A percentile compares a stretch with the other conserved stretches of the same genome.
Conservation (phyloP, 2,797 vertebrate genomes). For the Hypotaenidia philippensis region DNA sequence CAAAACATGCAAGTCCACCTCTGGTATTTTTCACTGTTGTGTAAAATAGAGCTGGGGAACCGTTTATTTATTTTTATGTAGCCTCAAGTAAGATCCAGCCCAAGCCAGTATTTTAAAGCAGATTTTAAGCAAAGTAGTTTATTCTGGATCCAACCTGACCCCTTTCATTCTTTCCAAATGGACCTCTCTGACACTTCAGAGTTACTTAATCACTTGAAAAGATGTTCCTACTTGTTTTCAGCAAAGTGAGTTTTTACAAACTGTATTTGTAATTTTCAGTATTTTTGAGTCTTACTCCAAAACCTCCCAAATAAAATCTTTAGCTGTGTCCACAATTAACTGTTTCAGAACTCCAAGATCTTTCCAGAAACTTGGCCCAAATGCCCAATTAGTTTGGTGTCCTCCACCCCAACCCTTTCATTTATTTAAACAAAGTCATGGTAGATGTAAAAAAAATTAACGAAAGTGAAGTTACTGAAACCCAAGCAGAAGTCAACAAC, state of each 20-base stretch:
- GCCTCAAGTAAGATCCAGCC: neutral
- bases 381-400: neutral
- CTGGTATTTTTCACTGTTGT: neutral
- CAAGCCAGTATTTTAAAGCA: neutral
- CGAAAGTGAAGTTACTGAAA: neutral
- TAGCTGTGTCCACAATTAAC: neutral
- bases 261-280: neutral
- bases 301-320: neutral
- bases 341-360: neutral
- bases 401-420: neutral
- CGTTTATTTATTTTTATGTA: neutral
- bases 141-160: neutral
- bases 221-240: neutral
- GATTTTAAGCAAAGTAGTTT: slow-evolving; percentile 23
- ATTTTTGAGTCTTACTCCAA: neutral
- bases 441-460: neutral
- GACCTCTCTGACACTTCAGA: neutral
- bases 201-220: slow-evolving; percentile 15
- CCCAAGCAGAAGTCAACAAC: neutral
- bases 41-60: neutral
- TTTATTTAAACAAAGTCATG: neutral
- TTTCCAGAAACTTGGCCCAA: neutral
- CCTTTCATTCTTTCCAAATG: neutral
- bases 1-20: neutral
- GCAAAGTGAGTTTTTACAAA: neutral